Conservation (phyloP, 2,113 vertebrate species). For the Salvelinus fontinalis region DNA sequence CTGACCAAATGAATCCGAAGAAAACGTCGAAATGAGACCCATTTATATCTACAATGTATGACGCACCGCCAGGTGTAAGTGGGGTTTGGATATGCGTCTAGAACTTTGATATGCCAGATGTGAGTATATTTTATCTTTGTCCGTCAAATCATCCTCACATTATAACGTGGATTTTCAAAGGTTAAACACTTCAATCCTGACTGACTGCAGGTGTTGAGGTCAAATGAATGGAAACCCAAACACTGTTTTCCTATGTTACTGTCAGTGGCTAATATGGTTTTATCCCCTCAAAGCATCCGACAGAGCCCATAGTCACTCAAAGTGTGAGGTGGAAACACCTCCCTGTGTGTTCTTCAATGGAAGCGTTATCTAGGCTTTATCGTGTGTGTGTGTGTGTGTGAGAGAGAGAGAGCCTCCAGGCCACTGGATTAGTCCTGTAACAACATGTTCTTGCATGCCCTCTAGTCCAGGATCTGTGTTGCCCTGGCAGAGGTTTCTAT, state of each 20-base stretch:
- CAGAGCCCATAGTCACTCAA: conserved; percentile 24
- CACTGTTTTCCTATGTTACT: conserved; percentile 42
- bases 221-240: conserved; percentile 54
- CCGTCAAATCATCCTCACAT: conserved; percentile 39
- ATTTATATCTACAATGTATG: too few species aligned
- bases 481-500: background rate
- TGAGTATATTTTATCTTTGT: background rate
- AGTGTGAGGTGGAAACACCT: conserved; percentile 8
- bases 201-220: conserved; percentile 52
- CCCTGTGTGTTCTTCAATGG: conserved; percentile 28
- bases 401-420: conserved; percentile 35
- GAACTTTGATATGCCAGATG: conserved; percentile 25
- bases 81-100: conserved; percentile 3
- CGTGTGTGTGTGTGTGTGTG: background rate
- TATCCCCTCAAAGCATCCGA: conserved; percentile 54
- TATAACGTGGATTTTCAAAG: conserved; percentile 43
- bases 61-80: conserved; percentile 10
- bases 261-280: conserved; percentile 50
- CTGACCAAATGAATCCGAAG: background rate
- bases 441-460: conserved; percentile 38
- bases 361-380: conserved; percentile 19
- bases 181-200: conserved; percentile 42
- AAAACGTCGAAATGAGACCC: background rate
- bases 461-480: conserved; percentile 1
- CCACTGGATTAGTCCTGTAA: conserved; percentile 37